Evolutionary conservation across 2,888 invertebrate species (phyloP), one percentile per base, ranked within the genome.

Genomic region (Hanleya hanleyi): DNA sequence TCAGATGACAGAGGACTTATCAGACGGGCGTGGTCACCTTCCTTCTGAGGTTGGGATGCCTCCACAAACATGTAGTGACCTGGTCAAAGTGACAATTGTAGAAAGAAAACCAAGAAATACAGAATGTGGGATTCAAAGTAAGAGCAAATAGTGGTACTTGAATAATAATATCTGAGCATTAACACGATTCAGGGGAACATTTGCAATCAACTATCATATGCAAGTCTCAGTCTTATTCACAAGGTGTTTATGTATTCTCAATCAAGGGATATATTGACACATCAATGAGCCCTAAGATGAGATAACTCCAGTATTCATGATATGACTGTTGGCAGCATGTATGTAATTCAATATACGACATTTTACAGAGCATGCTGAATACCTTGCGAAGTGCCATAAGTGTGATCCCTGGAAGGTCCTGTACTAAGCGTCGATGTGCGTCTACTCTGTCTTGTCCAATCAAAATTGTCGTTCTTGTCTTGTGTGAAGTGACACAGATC

Each of bases 1-100:
- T 65, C n/a, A 37, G 57, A 35, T 26, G 74, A 72, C 7, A 32
- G 36, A 0, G 77, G 77, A 26, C 79, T 80, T 51, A 41, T 65
- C 6, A 93, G 89, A 75, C 92, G 87, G 0, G 93, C 93, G 61
- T 88, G 88, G 81, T 93, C 93, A 0, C 92, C 93, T 1, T 92
- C 92, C 76, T 92, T 83, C 66, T 93, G 88, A 0, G 93, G 93
- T 79, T 91, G 92, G 4, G 92, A 89, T 0, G 93, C 70, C 47
- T 79, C 78, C 9, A 74, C 72, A 61, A 73, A 78, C 67, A 78
- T 72, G 68, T 77, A 81, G 51, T 73, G 71, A 49, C 78, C 78
- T 77, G 71, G 9, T 74, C 38, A 5, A 38, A 61, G n/a, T 26
- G 35, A 41, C n/a, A n/a, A 41, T 41, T 15, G 12, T 41, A n/a